These are phyloP conservation scores for Leuciscus idus DNA, from an alignment of 2,113 vertebrate species.

Conservation along the genomic window DNA sequence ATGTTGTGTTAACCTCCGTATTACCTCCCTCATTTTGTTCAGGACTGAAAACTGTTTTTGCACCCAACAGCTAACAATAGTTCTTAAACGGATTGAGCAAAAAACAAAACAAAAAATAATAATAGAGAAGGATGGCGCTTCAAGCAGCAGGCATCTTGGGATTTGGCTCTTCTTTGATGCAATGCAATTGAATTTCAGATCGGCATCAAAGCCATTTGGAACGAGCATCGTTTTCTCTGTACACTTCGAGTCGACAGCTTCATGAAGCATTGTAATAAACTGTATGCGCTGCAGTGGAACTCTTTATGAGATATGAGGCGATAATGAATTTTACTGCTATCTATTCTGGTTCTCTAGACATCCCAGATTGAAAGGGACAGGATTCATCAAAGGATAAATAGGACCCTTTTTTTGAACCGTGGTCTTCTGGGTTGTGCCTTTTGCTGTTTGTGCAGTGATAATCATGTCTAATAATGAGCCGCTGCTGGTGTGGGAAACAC, in stretches of 20 bases:
- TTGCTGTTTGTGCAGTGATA: conserved; percentile 43
- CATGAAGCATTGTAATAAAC: conserved; percentile 48
- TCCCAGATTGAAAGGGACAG: neutral
- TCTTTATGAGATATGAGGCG: conserved; percentile 18
- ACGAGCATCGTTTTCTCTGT: conserved; percentile 4
- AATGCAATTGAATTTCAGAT: conserved; percentile 38
- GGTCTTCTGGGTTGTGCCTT: conserved; percentile 13
- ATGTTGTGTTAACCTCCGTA: conserved; percentile 9
- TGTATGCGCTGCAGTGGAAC: conserved; percentile 26
- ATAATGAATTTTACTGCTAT: conserved; percentile 30
- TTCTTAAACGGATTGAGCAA: conserved; percentile 17
- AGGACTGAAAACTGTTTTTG: conserved; percentile 9
- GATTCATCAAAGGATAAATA: conserved; percentile 17
- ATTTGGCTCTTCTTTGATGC: conserved; percentile 12
- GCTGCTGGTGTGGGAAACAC: conserved; percentile 59
- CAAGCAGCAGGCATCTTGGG: conserved; percentile 5
- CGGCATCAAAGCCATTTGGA: neutral
- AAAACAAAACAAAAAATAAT: neutral
- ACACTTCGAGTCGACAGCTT: conserved; percentile 46
- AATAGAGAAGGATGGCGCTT: conserved; percentile 4
- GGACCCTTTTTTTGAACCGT: neutral
- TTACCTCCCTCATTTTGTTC: neutral
- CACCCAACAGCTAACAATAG: conserved; percentile 8
- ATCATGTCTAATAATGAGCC: conserved; percentile 48
- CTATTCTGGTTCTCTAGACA: conserved; percentile 24